phyloP scores from a whole-genome alignment of 2,888 invertebrate genomes.

The Phengaris alcon region DNA sequence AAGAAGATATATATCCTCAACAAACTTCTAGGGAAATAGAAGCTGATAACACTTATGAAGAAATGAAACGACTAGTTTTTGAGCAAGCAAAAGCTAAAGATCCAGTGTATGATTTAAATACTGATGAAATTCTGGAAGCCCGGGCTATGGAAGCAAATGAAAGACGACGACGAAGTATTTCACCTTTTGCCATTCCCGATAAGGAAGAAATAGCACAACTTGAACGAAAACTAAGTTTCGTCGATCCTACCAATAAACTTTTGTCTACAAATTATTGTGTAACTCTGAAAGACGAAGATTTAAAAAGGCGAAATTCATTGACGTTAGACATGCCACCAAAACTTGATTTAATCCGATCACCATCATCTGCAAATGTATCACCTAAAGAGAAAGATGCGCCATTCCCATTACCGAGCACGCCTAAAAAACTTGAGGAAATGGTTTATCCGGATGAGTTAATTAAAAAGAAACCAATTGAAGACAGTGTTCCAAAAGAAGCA shows the following conservation, averaged over 20 bases:
- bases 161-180: slow-evolving; percentile 73
- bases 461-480: slow-evolving; percentile 35
- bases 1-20: slow-evolving; percentile 59
- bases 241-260: slow-evolving; percentile 72
- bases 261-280: slow-evolving; percentile 66
- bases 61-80: slow-evolving; percentile 71
- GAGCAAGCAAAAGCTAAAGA: slow-evolving; percentile 64
- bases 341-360: slow-evolving; percentile 50
- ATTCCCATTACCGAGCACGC: slow-evolving; percentile 55
- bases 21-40: slow-evolving; percentile 68
- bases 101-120: slow-evolving; percentile 70
- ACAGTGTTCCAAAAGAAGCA: slow-evolving; percentile 35
- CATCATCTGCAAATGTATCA: slow-evolving; percentile 53
- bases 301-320: slow-evolving; percentile 56
- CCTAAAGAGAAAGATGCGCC: slow-evolving; percentile 60
- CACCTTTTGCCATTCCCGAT: slow-evolving; percentile 70
- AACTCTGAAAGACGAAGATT: slow-evolving; percentile 66
- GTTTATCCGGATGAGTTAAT: slow-evolving; percentile 56
- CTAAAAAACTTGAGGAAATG: slow-evolving; percentile 63
- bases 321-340: slow-evolving; percentile 55
- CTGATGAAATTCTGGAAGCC: slow-evolving; percentile 68
- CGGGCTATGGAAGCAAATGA: slow-evolving; percentile 66
- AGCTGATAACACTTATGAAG: slow-evolving; percentile 71
- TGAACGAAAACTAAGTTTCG: slow-evolving; percentile 71
- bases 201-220: slow-evolving; percentile 60